phyloP scores from a whole-genome alignment of 2,888 invertebrate species.

The Colletes collaris region DNA sequence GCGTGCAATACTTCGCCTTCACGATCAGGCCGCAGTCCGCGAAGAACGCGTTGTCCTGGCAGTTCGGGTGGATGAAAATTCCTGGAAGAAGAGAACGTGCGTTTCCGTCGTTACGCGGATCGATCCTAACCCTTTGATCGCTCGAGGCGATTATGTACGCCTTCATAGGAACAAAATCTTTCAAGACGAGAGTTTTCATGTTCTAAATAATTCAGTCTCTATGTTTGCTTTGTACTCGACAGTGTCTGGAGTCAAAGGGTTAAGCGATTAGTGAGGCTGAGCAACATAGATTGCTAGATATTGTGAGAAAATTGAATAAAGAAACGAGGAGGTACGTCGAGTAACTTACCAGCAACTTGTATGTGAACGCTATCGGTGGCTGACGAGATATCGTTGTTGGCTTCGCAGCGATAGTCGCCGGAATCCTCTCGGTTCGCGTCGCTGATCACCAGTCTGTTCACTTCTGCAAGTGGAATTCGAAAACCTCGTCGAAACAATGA shows the following conservation, averaged over 20 bases:
- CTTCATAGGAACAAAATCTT: too few relatives aligned
- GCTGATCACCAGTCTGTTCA: constrained; percentile 88
- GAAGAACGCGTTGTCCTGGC: constrained; percentile 94
- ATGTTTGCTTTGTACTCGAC: too few relatives aligned
- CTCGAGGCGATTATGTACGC: too few relatives aligned
- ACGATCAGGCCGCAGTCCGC: constrained; percentile 96
- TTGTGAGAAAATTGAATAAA: background rate
- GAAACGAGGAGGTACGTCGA: background rate
- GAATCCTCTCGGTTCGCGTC: constrained; percentile 88
- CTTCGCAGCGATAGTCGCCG: constrained; percentile 93
- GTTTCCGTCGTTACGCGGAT: too few relatives aligned
- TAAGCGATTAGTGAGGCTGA: too few relatives aligned
- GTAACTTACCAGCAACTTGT: constrained; percentile 88
- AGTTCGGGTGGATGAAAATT: constrained; percentile 89
- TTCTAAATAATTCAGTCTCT: too few relatives aligned
- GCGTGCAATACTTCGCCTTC: constrained; percentile 91
- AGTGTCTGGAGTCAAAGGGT: too few relatives aligned
- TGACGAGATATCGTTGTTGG: constrained; percentile 89
- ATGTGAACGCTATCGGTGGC: constrained; percentile 88
- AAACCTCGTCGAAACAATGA: too few relatives aligned
- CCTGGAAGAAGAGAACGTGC: constrained; percentile 83
- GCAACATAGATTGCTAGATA: too few relatives aligned
- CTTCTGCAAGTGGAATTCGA: constrained; percentile 83
- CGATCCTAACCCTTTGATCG: too few relatives aligned
- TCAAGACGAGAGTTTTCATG: too few relatives aligned